Conservation (phyloP, 2,888 invertebrate genomes). For the Sclerodermus sp. region DNA sequence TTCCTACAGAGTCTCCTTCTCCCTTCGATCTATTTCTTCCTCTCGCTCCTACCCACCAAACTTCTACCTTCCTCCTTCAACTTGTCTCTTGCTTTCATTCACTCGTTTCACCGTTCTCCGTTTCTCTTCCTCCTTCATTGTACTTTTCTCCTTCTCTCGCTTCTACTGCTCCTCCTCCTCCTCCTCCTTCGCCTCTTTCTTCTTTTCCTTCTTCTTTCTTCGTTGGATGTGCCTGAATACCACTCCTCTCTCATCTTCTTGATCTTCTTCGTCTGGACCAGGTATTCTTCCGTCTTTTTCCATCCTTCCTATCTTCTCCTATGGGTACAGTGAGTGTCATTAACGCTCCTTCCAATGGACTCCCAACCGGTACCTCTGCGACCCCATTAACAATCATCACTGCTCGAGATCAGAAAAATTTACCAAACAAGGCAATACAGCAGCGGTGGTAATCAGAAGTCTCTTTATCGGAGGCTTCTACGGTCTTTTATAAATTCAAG, state of each 20-base stretch:
- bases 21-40: constrained; percentile 11
- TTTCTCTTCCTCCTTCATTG: constrained; percentile 3
- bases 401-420: too few relatives aligned
- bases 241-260: neutral
- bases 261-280: constrained; percentile 1
- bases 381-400: too few relatives aligned
- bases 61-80: too few relatives aligned
- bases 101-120: neutral
- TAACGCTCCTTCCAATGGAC: too few relatives aligned
- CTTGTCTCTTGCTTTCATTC: too few relatives aligned
- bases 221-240: neutral
- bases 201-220: constrained; percentile 6
- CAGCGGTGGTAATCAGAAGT: too few relatives aligned
- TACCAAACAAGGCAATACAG: too few relatives aligned
- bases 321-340: too few relatives aligned
- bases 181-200: neutral
- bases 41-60: neutral
- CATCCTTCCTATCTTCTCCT: neutral
- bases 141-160: constrained; percentile 1
- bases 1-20: constrained; percentile 3
- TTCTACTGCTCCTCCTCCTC: neutral
- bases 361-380: too few relatives aligned
- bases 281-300: neutral
- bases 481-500: too few relatives aligned
- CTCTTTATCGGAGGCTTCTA: too few relatives aligned